Evolutionary conservation across 2,113 vertebrate genomes (phyloP).

Genomic region (Lagopus leucura): DNA sequence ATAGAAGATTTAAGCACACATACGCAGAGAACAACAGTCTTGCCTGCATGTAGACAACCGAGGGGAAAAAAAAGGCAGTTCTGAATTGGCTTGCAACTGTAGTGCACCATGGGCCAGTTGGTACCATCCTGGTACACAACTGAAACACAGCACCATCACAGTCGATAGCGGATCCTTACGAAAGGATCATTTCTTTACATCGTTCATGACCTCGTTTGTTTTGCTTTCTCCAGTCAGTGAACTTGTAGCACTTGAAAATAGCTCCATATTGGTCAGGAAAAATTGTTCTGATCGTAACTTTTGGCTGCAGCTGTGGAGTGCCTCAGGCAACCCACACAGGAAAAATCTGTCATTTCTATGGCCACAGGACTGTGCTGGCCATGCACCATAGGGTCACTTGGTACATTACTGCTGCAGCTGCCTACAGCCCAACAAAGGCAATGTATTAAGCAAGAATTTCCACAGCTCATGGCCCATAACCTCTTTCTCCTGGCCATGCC

Average conservation of each 20-base stretch:
- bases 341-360: neutral
- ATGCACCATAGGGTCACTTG: rapidly evolving
- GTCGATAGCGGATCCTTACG: neutral
- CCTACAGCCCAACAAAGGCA: neutral
- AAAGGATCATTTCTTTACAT: rapidly evolving
- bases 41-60: rapidly evolving
- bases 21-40: neutral
- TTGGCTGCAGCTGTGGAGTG: neutral
- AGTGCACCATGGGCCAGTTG: neutral
- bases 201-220: neutral
- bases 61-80: neutral
- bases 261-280: neutral
- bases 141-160: no score
- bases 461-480: neutral
- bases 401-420: neutral
- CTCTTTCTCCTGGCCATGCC: neutral
- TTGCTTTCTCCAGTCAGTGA: neutral
- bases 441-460: neutral
- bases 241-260: neutral
- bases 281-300: rapidly evolving
- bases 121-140: neutral
- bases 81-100: neutral
- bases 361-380: neutral
- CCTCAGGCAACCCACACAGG: neutral
- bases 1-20: neutral